Percentiles rank a stretch among this genome's conserved stretches.
These are phyloP conservation scores for Drosophila navojoa DNA, from an alignment of 1,140 invertebrate genomes.

Conservation along the genomic window DNA sequence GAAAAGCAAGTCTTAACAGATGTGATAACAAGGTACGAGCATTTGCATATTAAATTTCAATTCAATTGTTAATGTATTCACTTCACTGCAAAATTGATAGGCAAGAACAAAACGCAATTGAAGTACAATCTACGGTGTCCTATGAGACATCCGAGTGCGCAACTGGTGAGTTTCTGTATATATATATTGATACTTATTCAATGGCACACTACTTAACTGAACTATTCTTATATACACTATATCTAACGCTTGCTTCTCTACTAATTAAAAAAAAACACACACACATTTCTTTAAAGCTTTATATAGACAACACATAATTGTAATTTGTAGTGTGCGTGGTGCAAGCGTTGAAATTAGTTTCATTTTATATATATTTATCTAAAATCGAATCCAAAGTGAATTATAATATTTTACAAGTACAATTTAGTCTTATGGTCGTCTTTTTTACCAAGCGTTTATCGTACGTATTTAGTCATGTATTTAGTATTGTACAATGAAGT, in stretches of 20 bases:
- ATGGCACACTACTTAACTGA: conserved; percentile 29
- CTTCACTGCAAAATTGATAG: conserved; percentile 35
- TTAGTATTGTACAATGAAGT: conserved; percentile 22
- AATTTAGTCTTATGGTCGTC: conserved; percentile 20
- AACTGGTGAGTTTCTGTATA: conserved; percentile 67
- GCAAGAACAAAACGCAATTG: conserved; percentile 83
- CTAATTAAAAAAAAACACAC: conserved; percentile 25
- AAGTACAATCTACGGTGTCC: conserved; percentile 82
- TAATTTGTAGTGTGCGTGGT: conserved; percentile 35
- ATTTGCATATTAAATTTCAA: not conserved
- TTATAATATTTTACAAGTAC: conserved; percentile 13
- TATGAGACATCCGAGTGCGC: conserved; percentile 83
- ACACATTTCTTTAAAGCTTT: conserved; percentile 1
- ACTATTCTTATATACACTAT: conserved; percentile 37
- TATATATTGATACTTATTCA: not conserved
- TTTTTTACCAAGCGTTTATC: conserved; percentile 40
- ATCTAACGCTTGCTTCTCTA: conserved; percentile 68
- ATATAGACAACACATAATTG: conserved; percentile 32
- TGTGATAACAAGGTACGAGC: conserved; percentile 85
- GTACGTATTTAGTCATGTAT: conserved; percentile 49
- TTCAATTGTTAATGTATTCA: conserved; percentile 4
- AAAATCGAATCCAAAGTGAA: not conserved
- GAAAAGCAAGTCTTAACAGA: conserved; percentile 87
- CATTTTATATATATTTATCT: not conserved
- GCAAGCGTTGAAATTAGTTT: conserved; percentile 30